Base-by-base conservation (phyloP, 1,140 invertebrate species). In the Drosophila tristis region DNA sequence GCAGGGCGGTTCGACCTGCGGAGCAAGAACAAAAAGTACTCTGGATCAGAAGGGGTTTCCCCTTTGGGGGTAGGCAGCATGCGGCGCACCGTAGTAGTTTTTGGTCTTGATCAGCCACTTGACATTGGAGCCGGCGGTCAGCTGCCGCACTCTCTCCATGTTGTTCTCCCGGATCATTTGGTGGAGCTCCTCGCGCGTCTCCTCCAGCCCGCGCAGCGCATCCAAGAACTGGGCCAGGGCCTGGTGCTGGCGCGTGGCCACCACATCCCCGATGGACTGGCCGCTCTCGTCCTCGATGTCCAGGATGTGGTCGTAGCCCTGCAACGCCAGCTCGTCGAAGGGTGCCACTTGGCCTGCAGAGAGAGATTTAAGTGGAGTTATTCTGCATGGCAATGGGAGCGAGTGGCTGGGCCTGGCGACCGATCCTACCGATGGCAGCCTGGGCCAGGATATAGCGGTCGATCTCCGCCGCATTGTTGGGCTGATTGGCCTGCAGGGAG, bases 291-390 rank as follows among this genome's bases (percentile, higher is more conserved):
- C 96, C 13, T 94, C 93, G 0, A 97, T 93, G 75, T 97, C 96
- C n/a, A 97, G 86, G 42, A 98, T 95, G 74, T 97, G 96, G 87
- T 97, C 96, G 82, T 98, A 98, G 2, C 97, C 97, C 93, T 97
- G 96, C 13, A 97, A 77, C 3, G 97, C 80, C 8, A 98, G 92
- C 72, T 96, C 95, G 60, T 96, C 95, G 42, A 98, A 93, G 87
- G 95, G 96, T 47, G 96, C 95, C 1, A 94, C 94, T 74, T 97
- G 95, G 7, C 96, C 96, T 97, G 72, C 3, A 39, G 20, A 3
- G 7, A 1, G 8, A 5, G 5, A 20, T 20, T 86, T 39, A 77
- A 89, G 55, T 13, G 13, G 25, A 9, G 5, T 5, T n/a, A 3
- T 6, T 1, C 60, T 42, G 0, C 15, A n/a, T 8, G 29, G 2